A percentile compares a stretch with the other conserved stretches of the same genome.
phyloP scores from a whole-genome alignment of 1,140 invertebrate genomes.

The Zophobas morio region DNA sequence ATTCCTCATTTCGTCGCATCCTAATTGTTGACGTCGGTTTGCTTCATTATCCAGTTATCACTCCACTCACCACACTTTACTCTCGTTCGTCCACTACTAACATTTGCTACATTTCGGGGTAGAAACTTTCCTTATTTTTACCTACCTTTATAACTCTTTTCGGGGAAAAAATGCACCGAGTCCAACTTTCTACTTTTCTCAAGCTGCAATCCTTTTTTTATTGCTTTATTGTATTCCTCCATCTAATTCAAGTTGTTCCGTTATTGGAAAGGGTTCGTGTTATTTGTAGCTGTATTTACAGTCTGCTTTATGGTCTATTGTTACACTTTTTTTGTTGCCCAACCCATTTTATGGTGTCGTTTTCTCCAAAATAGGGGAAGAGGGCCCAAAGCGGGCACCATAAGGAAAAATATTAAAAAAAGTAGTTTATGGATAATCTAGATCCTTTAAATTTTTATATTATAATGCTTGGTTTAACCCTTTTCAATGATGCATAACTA shows the following conservation, averaged over 20 bases:
- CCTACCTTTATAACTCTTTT: slow-evolving; percentile 8
- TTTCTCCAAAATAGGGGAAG: neutral
- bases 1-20: too few relatives aligned
- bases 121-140: too few relatives aligned
- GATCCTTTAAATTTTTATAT: too few relatives aligned
- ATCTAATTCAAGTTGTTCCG: neutral
- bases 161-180: neutral
- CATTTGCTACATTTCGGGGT: too few relatives aligned
- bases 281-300: neutral
- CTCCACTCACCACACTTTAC: too few relatives aligned
- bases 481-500: too few relatives aligned
- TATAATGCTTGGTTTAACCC: too few relatives aligned
- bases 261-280: slow-evolving; percentile 20
- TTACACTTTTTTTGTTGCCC: slow-evolving; percentile 15
- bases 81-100: neutral
- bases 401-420: too few relatives aligned
- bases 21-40: too few relatives aligned
- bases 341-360: neutral
- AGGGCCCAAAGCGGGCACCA: too few relatives aligned
- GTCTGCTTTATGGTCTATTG: slow-evolving; percentile 19
- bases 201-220: slow-evolving; percentile 12
- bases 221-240: slow-evolving; percentile 8
- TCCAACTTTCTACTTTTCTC: slow-evolving; percentile 13
- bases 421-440: too few relatives aligned
- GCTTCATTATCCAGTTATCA: too few relatives aligned